phyloP scores from a whole-genome alignment of 2,113 vertebrate species.

The Penelope pileata region DNA sequence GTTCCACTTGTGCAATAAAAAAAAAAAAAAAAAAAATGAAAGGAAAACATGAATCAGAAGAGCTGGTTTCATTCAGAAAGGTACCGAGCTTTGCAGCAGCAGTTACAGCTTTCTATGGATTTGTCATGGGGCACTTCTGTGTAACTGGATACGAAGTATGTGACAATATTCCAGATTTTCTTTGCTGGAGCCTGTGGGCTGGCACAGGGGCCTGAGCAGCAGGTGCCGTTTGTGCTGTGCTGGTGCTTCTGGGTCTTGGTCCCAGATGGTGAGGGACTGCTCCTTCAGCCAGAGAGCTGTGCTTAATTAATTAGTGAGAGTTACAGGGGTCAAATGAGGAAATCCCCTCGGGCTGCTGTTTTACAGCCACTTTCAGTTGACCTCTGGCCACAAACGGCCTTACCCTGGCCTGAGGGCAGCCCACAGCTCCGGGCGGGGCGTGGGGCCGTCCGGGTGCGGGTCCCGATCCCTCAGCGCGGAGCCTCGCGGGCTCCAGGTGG shows the following conservation, averaged over 20 bases:
- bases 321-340: too few species aligned
- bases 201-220: background rate
- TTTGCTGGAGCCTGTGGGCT: background rate
- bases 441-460: too few species aligned
- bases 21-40: background rate
- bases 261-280: too few species aligned
- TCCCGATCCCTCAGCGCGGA: too few species aligned
- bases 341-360: rapidly evolving
- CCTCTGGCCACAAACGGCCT: too few species aligned
- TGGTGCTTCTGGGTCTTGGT: rapidly evolving
- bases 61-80: background rate
- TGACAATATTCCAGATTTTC: rapidly evolving
- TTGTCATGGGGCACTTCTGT: background rate
- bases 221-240: rapidly evolving
- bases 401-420: too few species aligned
- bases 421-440: too few species aligned
- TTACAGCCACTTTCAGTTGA: too few species aligned
- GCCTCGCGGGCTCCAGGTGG: too few species aligned
- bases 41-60: slow-evolving; percentile 12
- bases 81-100: rapidly evolving
- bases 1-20: slow-evolving; percentile 16
- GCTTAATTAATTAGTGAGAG: background rate
- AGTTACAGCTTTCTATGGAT: background rate
- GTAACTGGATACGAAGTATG: rapidly evolving
- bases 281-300: too few species aligned